Evolutionary conservation across 1,140 invertebrate genomes (phyloP), one percentile per base, ranked within the genome.

Genomic region (Drosophila subobscura): DNA sequence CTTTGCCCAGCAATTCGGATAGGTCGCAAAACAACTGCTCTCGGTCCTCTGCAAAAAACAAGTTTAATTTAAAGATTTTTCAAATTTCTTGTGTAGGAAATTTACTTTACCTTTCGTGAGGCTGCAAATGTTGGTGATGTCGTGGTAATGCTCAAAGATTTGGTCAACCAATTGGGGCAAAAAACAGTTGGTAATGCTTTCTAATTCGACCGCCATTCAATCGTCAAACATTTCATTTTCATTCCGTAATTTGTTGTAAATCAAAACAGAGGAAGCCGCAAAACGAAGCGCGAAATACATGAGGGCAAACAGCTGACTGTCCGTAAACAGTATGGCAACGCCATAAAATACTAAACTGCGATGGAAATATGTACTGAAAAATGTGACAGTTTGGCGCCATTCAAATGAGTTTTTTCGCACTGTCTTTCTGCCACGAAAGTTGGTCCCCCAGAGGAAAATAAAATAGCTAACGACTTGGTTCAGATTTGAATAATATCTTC

Each of bases 401-500:
- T 33, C 29, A 33, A 33, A 33, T 27, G 25, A 6, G 5, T 27
- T 27, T 27, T 6, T 27, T 27, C 25, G 25, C 25, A 27, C 25
- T 5, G 25, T 5, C 25, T 5, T 27, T 51, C 27, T 33, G 23
- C 25, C 49, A 40, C 16, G 2, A 20, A 46, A 14, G 20, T 46
- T 6, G 3, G 0, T 3, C 8, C 23, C 8, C 5, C n/a, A 4
- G 66, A 40, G 16, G 25, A 53, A 53, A 67, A 3, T 12, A 14
- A 7, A 33, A 66, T 40, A 4, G 10, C 27, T 5, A 3, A 29
- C n/a, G 8, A 49, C 12, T 68, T 68, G 66, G 66, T 67, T 66
- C 25, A 23, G 44, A 68, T 68, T 55, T 42, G 51, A 68, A 47
- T 27, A 29, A 40, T 23, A 56, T 68, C 44, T 68, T 68, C 66